phyloP scores from a whole-genome alignment of 1,140 invertebrate species.

The Zaprionus ghesquierei region DNA sequence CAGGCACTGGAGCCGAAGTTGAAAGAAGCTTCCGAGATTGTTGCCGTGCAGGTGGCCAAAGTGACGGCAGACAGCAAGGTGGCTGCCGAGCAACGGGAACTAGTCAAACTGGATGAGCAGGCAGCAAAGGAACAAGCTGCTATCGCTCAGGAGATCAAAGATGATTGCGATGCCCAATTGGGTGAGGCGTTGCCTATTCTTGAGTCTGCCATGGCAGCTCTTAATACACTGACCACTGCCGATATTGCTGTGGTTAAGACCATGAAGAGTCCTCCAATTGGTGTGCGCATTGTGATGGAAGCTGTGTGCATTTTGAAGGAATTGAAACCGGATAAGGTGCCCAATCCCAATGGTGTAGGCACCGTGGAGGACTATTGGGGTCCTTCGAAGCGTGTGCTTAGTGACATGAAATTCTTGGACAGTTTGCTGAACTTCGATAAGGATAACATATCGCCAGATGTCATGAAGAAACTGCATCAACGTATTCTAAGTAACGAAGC shows the following conservation, averaged over 20 bases:
- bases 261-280: slow-evolving; percentile 98
- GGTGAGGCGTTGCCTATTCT: slow-evolving; percentile 96
- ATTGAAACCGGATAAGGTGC: slow-evolving; percentile 78
- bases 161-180: slow-evolving; percentile 97
- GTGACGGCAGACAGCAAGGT: slow-evolving; percentile 87
- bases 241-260: slow-evolving; percentile 98
- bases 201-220: slow-evolving; percentile 92
- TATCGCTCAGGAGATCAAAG: slow-evolving; percentile 94
- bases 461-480: slow-evolving; percentile 93
- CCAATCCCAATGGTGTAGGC: slow-evolving; percentile 89
- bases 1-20: slow-evolving; percentile 94
- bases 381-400: slow-evolving; percentile 93
- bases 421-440: slow-evolving; percentile 94
- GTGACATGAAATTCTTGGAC: slow-evolving; percentile 95
- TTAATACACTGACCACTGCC: slow-evolving; percentile 94
- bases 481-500: slow-evolving; percentile 91
- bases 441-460: slow-evolving; percentile 92
- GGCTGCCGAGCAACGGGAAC: slow-evolving; percentile 85
- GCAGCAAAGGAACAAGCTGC: slow-evolving; percentile 88
- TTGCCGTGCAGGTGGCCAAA: slow-evolving; percentile 85
- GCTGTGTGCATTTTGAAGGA: slow-evolving; percentile 96
- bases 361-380: slow-evolving; percentile 96
- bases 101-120: slow-evolving; percentile 85
- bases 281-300: slow-evolving; percentile 97
- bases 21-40: slow-evolving; percentile 89